Conservation (phyloP, 1,140 invertebrate genomes). For the Hormaphis cornu region DNA sequence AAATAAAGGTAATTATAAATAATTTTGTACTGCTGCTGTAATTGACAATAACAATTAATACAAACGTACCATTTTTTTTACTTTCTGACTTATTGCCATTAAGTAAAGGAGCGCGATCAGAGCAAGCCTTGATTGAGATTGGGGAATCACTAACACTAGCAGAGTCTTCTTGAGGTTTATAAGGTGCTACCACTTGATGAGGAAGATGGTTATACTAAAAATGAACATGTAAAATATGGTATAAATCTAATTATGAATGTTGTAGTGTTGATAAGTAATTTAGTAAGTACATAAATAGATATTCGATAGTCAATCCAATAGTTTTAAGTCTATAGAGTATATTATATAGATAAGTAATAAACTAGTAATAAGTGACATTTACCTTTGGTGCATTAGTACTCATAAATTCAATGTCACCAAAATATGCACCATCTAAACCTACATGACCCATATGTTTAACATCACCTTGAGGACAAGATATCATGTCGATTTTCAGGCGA, state of each 20-base stretch:
- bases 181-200: slow-evolving; percentile 75
- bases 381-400: slow-evolving; percentile 46
- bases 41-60: neutral
- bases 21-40: neutral
- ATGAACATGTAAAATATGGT: no score
- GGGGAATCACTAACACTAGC: slow-evolving; percentile 46
- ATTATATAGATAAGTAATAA: no score
- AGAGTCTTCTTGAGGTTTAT: slow-evolving; percentile 71
- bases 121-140: slow-evolving; percentile 40
- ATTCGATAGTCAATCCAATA: no score
- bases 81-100: slow-evolving; percentile 16
- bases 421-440: slow-evolving; percentile 90
- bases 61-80: slow-evolving; percentile 35
- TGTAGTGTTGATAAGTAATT: no score
- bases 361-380: slow-evolving; percentile 34
- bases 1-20: neutral
- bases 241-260: no score
- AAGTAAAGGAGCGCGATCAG: slow-evolving; percentile 48
- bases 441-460: slow-evolving; percentile 95
- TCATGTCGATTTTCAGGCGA: slow-evolving; percentile 82
- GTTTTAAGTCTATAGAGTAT: no score
- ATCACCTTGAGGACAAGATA: slow-evolving; percentile 91
- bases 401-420: slow-evolving; percentile 86
- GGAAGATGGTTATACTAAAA: slow-evolving; percentile 64
- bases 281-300: no score